phyloP scores from a whole-genome alignment of 1,140 invertebrate genomes.

The Drosophila kikkawai region DNA sequence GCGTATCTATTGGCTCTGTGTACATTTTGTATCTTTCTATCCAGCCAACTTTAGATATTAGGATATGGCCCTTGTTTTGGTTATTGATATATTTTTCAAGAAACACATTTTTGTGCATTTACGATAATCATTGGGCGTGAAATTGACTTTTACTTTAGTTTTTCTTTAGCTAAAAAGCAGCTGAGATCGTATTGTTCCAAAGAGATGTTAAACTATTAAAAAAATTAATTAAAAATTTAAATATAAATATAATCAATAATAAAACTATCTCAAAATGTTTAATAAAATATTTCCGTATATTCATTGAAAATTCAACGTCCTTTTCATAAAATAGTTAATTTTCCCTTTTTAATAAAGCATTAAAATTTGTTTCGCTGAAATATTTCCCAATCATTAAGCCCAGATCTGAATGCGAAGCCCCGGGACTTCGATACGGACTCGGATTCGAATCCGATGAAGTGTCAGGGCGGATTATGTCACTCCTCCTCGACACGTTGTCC shows the following conservation, averaged over 20 bases:
- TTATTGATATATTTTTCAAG: too few species aligned
- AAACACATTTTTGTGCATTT: conserved; percentile 15
- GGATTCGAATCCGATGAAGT: conserved; percentile 34
- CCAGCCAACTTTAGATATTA: neutral
- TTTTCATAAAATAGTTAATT: neutral
- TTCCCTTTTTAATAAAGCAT: neutral
- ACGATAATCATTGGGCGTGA: conserved; percentile 24
- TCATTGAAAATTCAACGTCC: neutral
- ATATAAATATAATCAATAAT: neutral
- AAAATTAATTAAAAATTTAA: neutral
- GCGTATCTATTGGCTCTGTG: conserved; percentile 23
- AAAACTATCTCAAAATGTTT: neutral
- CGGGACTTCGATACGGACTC: neutral
- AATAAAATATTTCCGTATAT: neutral
- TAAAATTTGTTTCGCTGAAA: neutral
- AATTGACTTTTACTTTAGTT: conserved; percentile 25
- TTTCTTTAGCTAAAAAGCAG: neutral
- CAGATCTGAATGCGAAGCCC: neutral
- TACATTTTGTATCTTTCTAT: conserved; percentile 10
- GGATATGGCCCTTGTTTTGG: neutral
- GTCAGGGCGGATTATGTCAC: conserved; percentile 64
- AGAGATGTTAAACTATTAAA: neutral
- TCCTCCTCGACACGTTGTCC: conserved; percentile 17
- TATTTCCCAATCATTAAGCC: neutral
- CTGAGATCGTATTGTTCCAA: neutral